These are phyloP conservation scores for Hemibagrus guttatus DNA, from an alignment of 2,797 vertebrate species.

Conservation along the genomic window DNA sequence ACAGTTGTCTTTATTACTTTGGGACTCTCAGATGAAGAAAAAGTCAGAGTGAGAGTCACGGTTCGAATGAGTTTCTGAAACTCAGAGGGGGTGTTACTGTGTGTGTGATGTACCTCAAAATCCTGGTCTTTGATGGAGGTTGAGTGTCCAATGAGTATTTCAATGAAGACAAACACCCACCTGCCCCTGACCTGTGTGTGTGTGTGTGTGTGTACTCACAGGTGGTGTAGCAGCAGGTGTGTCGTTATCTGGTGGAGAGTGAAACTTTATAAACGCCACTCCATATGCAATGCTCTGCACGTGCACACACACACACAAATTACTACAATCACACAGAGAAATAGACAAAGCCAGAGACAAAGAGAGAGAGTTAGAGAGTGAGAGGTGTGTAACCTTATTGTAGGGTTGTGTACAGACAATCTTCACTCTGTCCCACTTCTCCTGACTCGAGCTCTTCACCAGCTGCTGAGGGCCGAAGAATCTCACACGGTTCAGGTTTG, in stretches of 20 bases:
- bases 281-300: slow-evolving; percentile 83
- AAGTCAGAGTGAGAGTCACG: too few relatives aligned
- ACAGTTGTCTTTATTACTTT: too few relatives aligned
- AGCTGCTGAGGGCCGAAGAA: slow-evolving; percentile 84
- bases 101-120: slow-evolving; percentile 78
- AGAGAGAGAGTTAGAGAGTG: neutral
- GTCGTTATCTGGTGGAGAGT: slow-evolving; percentile 83
- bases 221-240: slow-evolving; percentile 73
- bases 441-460: slow-evolving; percentile 81
- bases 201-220: slow-evolving; percentile 70
- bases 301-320: slow-evolving; percentile 8
- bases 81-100: neutral
- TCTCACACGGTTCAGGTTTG: slow-evolving; percentile 82
- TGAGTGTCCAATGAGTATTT: slow-evolving; percentile 72
- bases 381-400: slow-evolving; percentile 75
- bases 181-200: too few relatives aligned
- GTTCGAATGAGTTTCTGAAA: too few relatives aligned
- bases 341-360: neutral
- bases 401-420: slow-evolving; percentile 90
- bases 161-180: too few relatives aligned
- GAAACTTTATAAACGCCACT: slow-evolving; percentile 84
- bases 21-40: too few relatives aligned
- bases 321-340: neutral
- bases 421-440: slow-evolving; percentile 89
- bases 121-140: slow-evolving; percentile 82